Percentiles rank a stretch among this genome's conserved stretches.
These are phyloP conservation scores for Epizoanthus fatuus DNA, from an alignment of 92 coral and sea anemone species.

Conservation along the genomic window DNA sequence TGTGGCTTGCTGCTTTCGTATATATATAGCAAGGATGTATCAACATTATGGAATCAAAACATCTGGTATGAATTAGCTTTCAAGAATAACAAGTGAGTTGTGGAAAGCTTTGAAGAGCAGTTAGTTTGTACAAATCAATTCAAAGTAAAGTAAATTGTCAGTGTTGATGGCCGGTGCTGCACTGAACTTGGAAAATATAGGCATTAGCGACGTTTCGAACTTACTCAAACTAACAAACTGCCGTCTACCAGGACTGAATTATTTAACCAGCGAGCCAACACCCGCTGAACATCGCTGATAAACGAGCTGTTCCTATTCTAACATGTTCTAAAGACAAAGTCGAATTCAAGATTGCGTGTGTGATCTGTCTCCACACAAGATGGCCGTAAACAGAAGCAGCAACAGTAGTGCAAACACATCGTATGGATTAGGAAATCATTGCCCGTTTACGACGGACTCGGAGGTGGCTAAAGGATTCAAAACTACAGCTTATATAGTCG, in stretches of 20 bases:
- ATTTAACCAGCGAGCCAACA: neutral
- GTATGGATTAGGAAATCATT: neutral
- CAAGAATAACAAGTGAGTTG: neutral
- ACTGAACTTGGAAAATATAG: neutral
- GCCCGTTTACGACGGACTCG: constrained; percentile 5
- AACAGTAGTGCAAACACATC: constrained; percentile 24
- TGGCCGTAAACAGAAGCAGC: neutral
- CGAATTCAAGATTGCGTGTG: constrained; percentile 18
- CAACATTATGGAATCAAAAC: neutral
- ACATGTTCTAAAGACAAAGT: neutral
- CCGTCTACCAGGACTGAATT: neutral
- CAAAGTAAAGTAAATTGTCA: neutral
- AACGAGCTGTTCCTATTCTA: neutral
- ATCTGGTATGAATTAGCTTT: neutral
- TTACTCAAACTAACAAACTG: neutral
- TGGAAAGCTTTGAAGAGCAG: neutral
- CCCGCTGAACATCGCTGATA: too few species aligned
- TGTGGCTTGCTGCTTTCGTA: neutral
- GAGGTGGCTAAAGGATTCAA: neutral
- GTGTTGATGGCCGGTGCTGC: neutral
- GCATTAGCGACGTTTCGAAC: neutral
- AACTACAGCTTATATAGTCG: constrained; percentile 1
- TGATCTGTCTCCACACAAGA: neutral
- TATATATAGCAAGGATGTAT: neutral
- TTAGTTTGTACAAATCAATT: neutral